Percentiles rank a stretch among this genome's conserved stretches.
Evolutionary conservation across 2,113 vertebrate species (phyloP).

Genomic region (Prunella himalayana): DNA sequence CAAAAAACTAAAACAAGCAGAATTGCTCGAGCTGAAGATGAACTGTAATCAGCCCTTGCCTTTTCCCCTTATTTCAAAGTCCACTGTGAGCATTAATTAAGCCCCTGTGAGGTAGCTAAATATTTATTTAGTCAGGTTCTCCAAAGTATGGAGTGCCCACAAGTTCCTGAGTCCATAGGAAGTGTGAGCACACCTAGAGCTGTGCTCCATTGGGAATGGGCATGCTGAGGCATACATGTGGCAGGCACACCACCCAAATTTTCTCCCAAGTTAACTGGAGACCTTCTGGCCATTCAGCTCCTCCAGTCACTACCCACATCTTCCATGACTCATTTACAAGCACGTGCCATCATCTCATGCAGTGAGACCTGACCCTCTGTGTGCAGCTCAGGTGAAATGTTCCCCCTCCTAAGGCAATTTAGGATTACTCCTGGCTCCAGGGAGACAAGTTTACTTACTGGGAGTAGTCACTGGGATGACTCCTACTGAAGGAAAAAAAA

Average conservation of each 20-base stretch:
- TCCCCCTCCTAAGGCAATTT: background rate
- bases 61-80: background rate
- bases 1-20: background rate
- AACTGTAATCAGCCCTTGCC: background rate
- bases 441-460: background rate
- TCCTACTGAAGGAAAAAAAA: background rate
- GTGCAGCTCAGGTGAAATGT: background rate
- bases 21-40: background rate
- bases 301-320: background rate
- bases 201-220: background rate
- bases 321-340: background rate
- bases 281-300: background rate
- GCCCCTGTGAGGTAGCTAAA: background rate
- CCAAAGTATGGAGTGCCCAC: background rate
- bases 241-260: background rate
- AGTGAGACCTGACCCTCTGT: background rate
- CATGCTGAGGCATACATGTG: background rate
- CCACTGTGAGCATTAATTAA: background rate
- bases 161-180: background rate
- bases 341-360: rapidly evolving
- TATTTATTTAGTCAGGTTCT: background rate
- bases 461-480: background rate
- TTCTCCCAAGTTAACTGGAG: background rate
- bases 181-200: background rate
- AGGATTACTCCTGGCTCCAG: background rate